These are phyloP conservation scores for Lophius americanus DNA, from an alignment of 2,797 vertebrate genomes.

Conservation along the genomic window DNA sequence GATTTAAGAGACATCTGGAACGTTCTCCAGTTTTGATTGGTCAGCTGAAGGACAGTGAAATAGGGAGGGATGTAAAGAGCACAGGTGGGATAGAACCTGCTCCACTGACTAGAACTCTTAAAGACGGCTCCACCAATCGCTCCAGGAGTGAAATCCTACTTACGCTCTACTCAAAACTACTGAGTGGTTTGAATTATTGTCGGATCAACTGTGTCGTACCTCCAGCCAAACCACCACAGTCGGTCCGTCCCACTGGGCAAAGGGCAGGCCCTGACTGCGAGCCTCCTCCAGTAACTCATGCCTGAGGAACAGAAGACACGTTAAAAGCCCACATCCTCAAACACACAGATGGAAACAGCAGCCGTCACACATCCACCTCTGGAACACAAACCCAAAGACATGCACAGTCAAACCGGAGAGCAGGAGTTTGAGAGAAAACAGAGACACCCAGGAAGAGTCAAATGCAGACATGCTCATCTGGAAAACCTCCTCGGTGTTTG, in stretches of 20 bases:
- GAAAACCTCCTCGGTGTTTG: slow-evolving; percentile 7
- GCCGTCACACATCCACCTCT: neutral
- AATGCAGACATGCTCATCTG: slow-evolving; percentile 23
- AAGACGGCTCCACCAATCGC: too few species aligned
- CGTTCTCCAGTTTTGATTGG: too few species aligned
- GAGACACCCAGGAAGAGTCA: slow-evolving; percentile 27
- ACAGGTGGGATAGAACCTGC: too few species aligned
- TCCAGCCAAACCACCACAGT: slow-evolving; percentile 97
- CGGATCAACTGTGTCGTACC: slow-evolving; percentile 73
- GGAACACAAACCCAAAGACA: slow-evolving; percentile 42
- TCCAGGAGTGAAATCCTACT: too few species aligned
- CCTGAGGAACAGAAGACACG: slow-evolving; percentile 67
- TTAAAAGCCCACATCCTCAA: neutral
- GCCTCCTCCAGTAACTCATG: slow-evolving; percentile 96
- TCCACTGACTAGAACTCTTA: too few species aligned
- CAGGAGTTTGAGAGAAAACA: slow-evolving; percentile 54
- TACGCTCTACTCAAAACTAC: too few species aligned
- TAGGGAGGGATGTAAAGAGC: too few species aligned
- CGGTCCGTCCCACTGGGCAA: slow-evolving; percentile 97
- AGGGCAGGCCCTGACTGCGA: slow-evolving; percentile 91
- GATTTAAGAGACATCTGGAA: too few species aligned
- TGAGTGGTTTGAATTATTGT: too few species aligned
- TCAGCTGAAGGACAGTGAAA: too few species aligned
- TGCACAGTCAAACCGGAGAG: slow-evolving; percentile 52
- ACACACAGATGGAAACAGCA: neutral